These are phyloP conservation scores for Pseudomugil gertrudae DNA, from an alignment of 2,797 vertebrate genomes.

Conservation along the genomic window DNA sequence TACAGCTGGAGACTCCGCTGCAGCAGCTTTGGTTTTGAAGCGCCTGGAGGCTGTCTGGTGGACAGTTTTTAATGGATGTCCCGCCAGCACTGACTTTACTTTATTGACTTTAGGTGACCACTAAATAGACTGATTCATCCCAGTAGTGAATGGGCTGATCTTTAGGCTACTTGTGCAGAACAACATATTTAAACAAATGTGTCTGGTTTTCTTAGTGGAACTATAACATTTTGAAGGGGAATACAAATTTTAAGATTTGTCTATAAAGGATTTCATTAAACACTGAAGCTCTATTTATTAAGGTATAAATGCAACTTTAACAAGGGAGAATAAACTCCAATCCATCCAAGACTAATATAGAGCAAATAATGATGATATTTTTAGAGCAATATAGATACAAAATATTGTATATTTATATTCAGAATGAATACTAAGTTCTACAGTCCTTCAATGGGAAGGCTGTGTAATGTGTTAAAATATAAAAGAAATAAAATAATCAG, in stretches of 20 bases:
- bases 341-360: too few species aligned
- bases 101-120: slow-evolving; percentile 48
- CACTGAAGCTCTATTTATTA: not conserved
- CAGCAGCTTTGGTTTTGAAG: slow-evolving; percentile 25
- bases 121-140: slow-evolving; percentile 40
- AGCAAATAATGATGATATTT: too few species aligned
- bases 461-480: too few species aligned
- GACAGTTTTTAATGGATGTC: slow-evolving; percentile 48
- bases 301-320: not conserved
- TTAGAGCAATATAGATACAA: too few species aligned
- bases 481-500: too few species aligned
- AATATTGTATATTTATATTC: too few species aligned
- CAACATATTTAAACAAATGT: slow-evolving; percentile 14
- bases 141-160: slow-evolving; percentile 28
- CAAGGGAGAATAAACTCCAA: too few species aligned
- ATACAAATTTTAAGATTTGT: not conserved
- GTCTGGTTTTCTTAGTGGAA: not conserved
- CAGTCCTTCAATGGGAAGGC: too few species aligned
- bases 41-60: slow-evolving; percentile 37
- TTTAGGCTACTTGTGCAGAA: slow-evolving; percentile 21
- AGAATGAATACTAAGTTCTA: too few species aligned
- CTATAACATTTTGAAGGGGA: not conserved
- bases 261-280: not conserved
- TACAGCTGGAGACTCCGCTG: slow-evolving; percentile 3
- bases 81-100: slow-evolving; percentile 33